phyloP scores from a whole-genome alignment of 2,797 vertebrate species.

The Austrolebias charrua region DNA sequence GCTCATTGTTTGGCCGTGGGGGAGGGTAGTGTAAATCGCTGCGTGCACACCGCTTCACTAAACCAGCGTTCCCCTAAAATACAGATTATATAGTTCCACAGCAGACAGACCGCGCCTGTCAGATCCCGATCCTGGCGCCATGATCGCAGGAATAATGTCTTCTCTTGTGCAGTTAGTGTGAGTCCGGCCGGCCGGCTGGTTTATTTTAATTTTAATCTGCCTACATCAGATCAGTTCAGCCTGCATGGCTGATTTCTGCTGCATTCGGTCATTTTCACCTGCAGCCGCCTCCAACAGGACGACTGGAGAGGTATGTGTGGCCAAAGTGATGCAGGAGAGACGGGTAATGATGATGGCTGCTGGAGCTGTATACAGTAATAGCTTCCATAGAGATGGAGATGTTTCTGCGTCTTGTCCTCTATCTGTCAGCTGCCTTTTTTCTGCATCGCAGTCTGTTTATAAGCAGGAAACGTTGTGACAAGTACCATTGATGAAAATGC shows the following conservation, averaged over 20 bases:
- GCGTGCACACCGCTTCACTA: constrained; percentile 39
- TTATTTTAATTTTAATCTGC: background rate
- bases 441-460: too few species aligned
- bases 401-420: too few species aligned
- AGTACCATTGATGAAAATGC: too few species aligned
- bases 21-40: constrained; percentile 69
- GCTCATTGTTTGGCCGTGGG: constrained; percentile 82
- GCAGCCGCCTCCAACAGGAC: constrained; percentile 2
- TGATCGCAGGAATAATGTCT: constrained; percentile 19
- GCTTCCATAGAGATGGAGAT: too few species aligned
- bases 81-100: background rate
- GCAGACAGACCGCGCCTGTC: constrained; percentile 25
- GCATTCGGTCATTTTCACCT: constrained; percentile 1
- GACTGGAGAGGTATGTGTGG: constrained; percentile 42
- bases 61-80: constrained; percentile 9
- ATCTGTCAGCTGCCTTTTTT: too few species aligned
- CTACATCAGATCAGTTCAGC: background rate
- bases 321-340: constrained; percentile 50
- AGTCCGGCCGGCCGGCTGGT: background rate
- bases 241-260: constrained; percentile 2
- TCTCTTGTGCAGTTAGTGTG: background rate
- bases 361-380: too few species aligned
- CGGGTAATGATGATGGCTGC: too few species aligned
- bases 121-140: constrained; percentile 21
- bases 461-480: too few species aligned